Base-by-base conservation (phyloP, 2,888 invertebrate genomes). In the Drosophila putrida region DNA sequence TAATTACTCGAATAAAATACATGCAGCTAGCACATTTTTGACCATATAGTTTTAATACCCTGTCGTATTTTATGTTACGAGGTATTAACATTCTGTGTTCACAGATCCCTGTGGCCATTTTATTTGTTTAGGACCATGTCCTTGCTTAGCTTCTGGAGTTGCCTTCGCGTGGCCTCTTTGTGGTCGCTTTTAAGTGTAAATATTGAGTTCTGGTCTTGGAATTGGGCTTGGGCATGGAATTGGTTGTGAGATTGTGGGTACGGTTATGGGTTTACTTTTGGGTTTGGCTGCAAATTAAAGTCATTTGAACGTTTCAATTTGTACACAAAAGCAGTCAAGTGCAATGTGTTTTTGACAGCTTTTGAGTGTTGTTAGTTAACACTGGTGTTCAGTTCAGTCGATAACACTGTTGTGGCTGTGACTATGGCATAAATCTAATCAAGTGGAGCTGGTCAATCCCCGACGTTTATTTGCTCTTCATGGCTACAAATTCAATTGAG, bases 41-140 rank as follows among this genome's bases (percentile, higher is more conserved):
- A 3, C 11, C 36, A 10, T 27, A 27, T 20, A 47, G 2, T 33
- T 15, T 0, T 27, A 28, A 50, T 25, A 6, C 53, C 46, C 35
- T 8, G 0, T 9, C 5, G 0, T 13, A 0, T n/a, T 8, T 15
- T 6, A 4, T 2, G 25, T 6, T 49, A 41, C 13, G 63, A 78
- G 60, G 50, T 58, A 78, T 73, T 25, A 1, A 4, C 36, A 46
- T 60, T 50, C 38, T 50, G 53, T 72, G 33, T 49, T 47, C 38
- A 53, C 9, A 33, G 33, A 33, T 35, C 35, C 44, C 43, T 60
- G 54, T 68, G 73, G 67, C 57, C 71, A 69, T 65, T 71, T 68
- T 82, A 82, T 84, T 87, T 87, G 76, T 54, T 82, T 82, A 76
- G 87, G 86, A 67, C 82, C 66, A 33, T 53, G 66, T 61, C 38